Base-by-base conservation (phyloP, 2,113 vertebrate genomes). In the Salminus brasiliensis region DNA sequence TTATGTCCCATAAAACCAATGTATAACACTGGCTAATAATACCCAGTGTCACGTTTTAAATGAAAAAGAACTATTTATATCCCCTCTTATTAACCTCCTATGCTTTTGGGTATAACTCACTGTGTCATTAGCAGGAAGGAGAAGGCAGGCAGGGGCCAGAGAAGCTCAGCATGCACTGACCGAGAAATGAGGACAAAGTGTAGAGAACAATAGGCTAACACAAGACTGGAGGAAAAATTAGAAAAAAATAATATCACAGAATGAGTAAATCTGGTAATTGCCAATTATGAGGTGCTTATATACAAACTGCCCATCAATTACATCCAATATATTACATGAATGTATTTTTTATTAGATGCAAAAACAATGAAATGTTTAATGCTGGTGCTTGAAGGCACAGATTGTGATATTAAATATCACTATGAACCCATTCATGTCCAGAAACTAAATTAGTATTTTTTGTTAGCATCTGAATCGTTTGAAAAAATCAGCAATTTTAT, bases 71-170 rank as follows among this genome's bases (percentile, higher is more conserved):
- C 68, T 84, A 89, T 88, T 90, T 88, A 89, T 85, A 76, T 52
- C 72, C 79, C 25, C n/a, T 76, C 83, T 81, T 87, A 90, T 90
- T 91, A 90, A 91, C 91, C 90, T 90, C 66, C 57, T 71, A 74
- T 72, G 85, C 86, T 81, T 71, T 83, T 29, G 74, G 62, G 79
- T 75, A 83, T 90, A 87, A 90, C 84, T 89, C 81, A 87, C 45
- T 36, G 62, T 41, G 65, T 41, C 71, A 80, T 74, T 39, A 55
- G 62, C 34, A 18, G 60, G n/a, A 67, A 66, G 43, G 55, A 57
- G 60, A 62, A 41, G 21, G 30, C 59, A 55, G 36, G 32, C 53
- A 16, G 67, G 9, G 6, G 34, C 45, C n/a, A 1, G 49, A 29
- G 43, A 49, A 6, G 13, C 23, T 15, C 30, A 32, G 13, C 7